phyloP scores from a whole-genome alignment of 2,888 invertebrate genomes.

The Fabriciana adippe region DNA sequence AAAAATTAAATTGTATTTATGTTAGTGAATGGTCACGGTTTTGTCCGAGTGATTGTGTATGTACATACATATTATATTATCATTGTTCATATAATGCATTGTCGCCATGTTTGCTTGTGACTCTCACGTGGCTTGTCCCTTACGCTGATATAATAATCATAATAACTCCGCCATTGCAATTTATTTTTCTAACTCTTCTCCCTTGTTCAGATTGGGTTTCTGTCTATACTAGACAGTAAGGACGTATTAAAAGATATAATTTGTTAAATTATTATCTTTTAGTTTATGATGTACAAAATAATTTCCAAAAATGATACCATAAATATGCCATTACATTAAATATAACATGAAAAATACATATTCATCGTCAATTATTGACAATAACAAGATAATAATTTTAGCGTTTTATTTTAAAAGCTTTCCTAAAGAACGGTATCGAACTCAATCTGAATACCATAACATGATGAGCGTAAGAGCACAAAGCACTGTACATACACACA shows the following conservation, averaged over 20 bases:
- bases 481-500: conserved; percentile 3
- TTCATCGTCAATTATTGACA: too few species aligned
- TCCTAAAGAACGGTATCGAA: too few species aligned
- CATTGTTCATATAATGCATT: conserved; percentile 5
- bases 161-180: neutral
- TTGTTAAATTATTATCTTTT: too few species aligned
- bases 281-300: too few species aligned
- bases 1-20: too few species aligned
- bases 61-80: conserved; percentile 22
- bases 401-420: too few species aligned
- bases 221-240: too few species aligned
- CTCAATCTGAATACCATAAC: neutral
- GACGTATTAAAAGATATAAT: too few species aligned
- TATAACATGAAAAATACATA: too few species aligned
- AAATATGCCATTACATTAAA: too few species aligned
- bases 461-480: conserved; percentile 1
- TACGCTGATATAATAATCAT: conserved; percentile 14
- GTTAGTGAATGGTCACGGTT: neutral
- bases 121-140: conserved; percentile 10
- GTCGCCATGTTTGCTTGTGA: conserved; percentile 10
- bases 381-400: too few species aligned
- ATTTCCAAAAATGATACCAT: too few species aligned
- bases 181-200: neutral
- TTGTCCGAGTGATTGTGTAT: neutral
- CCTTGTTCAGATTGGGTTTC: neutral